Conservation (phyloP, 2,888 invertebrate genomes). For the Epinotia nisella region DNA sequence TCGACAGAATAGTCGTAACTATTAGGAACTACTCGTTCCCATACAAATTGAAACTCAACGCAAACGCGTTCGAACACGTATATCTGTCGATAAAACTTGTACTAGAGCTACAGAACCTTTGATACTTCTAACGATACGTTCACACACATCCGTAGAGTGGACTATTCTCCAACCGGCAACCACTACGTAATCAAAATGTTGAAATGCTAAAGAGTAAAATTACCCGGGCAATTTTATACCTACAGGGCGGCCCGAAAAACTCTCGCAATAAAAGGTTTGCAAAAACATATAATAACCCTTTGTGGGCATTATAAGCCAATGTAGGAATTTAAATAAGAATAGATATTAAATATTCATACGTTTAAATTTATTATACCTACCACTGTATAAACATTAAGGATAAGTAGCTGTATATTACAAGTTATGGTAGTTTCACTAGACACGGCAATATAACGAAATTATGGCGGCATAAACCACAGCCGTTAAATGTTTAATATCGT, state of each 20-base stretch:
- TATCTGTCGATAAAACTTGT: too few species aligned
- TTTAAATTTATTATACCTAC: conserved; percentile 18
- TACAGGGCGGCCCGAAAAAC: neutral
- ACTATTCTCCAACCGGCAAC: too few species aligned
- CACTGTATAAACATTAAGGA: neutral
- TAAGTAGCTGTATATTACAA: conserved; percentile 27
- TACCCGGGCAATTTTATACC: neutral
- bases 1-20: too few species aligned
- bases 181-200: neutral
- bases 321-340: neutral
- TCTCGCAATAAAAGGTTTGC: neutral
- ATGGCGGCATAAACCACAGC: conserved; percentile 26
- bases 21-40: too few species aligned
- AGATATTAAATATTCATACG: neutral
- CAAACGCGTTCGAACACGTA: too few species aligned
- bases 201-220: neutral
- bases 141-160: too few species aligned
- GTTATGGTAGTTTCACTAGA: conserved; percentile 20
- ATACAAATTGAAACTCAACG: too few species aligned
- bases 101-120: too few species aligned
- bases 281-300: neutral
- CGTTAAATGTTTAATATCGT: conserved; percentile 30
- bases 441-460: conserved; percentile 25
- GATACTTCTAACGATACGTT: too few species aligned
- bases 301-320: neutral